Conservation (phyloP, 2,797 vertebrate species). For the Falco berigora region DNA sequence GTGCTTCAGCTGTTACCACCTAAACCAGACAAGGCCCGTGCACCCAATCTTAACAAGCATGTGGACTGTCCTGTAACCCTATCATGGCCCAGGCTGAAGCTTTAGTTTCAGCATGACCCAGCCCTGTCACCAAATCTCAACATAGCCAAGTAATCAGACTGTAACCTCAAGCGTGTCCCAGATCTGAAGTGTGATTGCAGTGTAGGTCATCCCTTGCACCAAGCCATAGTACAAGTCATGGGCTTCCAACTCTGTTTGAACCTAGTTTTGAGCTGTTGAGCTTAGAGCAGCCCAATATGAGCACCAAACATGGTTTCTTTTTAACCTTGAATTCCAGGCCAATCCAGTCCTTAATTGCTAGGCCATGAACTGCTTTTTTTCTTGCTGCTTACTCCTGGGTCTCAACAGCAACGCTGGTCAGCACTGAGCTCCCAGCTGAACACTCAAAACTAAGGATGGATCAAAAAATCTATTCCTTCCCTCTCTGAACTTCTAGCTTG, state of each 20-base stretch:
- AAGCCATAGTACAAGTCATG: not conserved
- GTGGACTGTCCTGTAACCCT: not conserved
- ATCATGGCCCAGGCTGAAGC: not conserved
- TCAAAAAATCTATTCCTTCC: not conserved
- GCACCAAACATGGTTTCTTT: not conserved
- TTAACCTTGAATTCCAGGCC: not conserved
- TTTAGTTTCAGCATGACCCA: not conserved
- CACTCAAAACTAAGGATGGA: not conserved
- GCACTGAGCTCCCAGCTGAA: not conserved
- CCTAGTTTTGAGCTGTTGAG: not conserved
- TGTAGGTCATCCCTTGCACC: not conserved
- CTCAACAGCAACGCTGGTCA: not conserved
- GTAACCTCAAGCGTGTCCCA: not conserved
- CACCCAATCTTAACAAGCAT: not conserved
- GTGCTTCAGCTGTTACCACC: no score
- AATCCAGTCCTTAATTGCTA: not conserved
- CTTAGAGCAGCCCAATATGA: not conserved
- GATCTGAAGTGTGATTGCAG: not conserved
- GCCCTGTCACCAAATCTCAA: not conserved
- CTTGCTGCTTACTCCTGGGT: not conserved
- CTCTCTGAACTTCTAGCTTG: not conserved
- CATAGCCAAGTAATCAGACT: not conserved
- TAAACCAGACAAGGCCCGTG: not conserved
- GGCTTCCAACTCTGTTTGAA: not conserved
- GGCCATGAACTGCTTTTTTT: not conserved